Evolutionary conservation across 2,797 vertebrate species (phyloP), one percentile per base, ranked within the genome.

Genomic region (Urocyon cinereoargenteus): DNA sequence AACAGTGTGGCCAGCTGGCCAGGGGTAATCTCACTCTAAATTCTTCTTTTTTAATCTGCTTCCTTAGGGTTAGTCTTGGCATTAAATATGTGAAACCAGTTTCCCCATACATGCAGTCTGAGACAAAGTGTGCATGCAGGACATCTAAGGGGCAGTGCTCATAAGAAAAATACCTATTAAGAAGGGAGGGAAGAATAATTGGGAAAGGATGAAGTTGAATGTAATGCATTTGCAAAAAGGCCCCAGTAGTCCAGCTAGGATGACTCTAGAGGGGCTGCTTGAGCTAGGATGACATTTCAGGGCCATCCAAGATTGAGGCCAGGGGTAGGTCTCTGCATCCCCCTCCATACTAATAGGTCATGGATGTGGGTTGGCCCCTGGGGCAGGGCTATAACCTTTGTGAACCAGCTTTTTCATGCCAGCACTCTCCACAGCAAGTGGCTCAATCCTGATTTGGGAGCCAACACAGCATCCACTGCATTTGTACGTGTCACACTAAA

Each of bases 31-130:
- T 53, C 34, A 6, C 3, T 70, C 62, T 73, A 70, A 64, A 75
- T 81, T 81, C 40, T 45, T 86, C 9, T n/a, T 51, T 94, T 83
- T 81, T 19, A 93, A 61, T 93, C 59, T 88, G n/a, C 49, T 92
- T 73, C 53, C 45, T 31, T 70, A 83, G 36, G 10, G 84, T 61
- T 51, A 57, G 5, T 34, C 78, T 45, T 81, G 13, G 6, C 31
- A 88, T 90, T n/a, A 84, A 13, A 86, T 22, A 90, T 12, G 15
- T n/a, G 73, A 82, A n/a, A 51, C 22, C 68, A 16, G 8, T 0
- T 31, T 62, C 79, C 51, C 36, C 59, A 62, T 19, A 77, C 26
- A 16, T 6, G 12, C 15, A 51, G 26, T 81, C 14, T 45, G 18
- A 93, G 36, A 89, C 61, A 51, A 73, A 88, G 34, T 64, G 64